phyloP scores from a whole-genome alignment of 2,113 vertebrate genomes.

The Bolborhynchus lineola region DNA sequence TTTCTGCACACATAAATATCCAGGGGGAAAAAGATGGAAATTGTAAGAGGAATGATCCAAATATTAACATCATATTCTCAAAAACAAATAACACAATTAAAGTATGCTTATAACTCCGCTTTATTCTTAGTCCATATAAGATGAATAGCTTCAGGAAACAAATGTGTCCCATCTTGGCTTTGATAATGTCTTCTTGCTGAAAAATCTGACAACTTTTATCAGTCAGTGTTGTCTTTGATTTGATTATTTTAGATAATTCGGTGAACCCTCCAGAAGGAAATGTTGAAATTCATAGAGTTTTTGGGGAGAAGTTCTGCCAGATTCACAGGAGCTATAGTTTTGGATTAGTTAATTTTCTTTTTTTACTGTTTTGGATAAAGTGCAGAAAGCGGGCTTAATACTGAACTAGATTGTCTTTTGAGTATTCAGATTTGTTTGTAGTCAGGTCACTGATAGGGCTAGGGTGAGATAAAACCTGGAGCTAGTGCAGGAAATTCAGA shows the following conservation, averaged over 20 bases:
- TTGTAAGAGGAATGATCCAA: background rate
- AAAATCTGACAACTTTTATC: background rate
- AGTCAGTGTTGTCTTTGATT: background rate
- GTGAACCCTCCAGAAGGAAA: background rate
- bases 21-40: background rate
- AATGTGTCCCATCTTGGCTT: background rate
- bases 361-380: background rate
- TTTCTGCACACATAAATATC: background rate
- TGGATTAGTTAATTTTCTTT: background rate
- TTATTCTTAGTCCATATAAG: fast-evolving
- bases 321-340: background rate
- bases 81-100: background rate
- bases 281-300: background rate
- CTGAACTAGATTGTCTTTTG: background rate
- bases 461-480: background rate
- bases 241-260: background rate
- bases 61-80: background rate
- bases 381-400: background rate
- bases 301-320: background rate
- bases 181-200: background rate
- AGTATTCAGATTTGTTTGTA: background rate
- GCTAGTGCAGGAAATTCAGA: background rate
- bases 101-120: background rate
- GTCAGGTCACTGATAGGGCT: background rate
- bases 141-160: background rate